A percentile compares a stretch with the other conserved stretches of the same genome.
Evolutionary conservation across 2,113 vertebrate genomes (phyloP).

Genomic region (Hydropotes inermis): DNA sequence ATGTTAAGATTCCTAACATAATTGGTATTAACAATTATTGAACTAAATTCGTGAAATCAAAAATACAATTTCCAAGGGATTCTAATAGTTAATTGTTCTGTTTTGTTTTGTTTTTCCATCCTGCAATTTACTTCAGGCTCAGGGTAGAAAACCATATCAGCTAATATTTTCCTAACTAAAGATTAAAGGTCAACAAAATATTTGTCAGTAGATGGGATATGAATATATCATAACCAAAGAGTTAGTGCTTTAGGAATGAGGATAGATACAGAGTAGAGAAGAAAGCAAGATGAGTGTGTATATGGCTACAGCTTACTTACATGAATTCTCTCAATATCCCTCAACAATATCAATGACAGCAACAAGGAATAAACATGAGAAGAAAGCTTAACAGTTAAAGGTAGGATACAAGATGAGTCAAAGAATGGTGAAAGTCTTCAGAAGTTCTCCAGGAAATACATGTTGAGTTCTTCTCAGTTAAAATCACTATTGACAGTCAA

Average conservation of each 20-base stretch:
- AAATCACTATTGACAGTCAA: background rate
- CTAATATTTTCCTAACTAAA: background rate
- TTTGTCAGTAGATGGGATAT: background rate
- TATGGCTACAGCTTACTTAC: background rate
- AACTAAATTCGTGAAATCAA: background rate
- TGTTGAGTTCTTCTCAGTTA: background rate
- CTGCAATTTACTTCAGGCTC: background rate
- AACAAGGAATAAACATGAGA: background rate
- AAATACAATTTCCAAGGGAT: background rate
- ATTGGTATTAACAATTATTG: background rate
- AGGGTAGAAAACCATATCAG: background rate
- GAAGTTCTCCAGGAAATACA: background rate
- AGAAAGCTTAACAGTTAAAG: background rate
- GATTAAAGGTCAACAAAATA: background rate
- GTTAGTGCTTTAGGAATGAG: background rate
- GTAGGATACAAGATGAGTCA: background rate
- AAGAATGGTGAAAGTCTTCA: background rate
- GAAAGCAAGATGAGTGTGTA: background rate
- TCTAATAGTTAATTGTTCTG: background rate
- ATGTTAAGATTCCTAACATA: background rate
- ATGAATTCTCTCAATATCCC: background rate
- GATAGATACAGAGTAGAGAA: background rate
- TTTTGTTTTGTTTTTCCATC: background rate
- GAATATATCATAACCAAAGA: background rate
- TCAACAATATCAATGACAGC: background rate